Percentiles rank a stretch among this genome's conserved stretches.
These are phyloP conservation scores for Helostoma temminkii DNA, from an alignment of 2,797 vertebrate genomes.

Conservation along the genomic window DNA sequence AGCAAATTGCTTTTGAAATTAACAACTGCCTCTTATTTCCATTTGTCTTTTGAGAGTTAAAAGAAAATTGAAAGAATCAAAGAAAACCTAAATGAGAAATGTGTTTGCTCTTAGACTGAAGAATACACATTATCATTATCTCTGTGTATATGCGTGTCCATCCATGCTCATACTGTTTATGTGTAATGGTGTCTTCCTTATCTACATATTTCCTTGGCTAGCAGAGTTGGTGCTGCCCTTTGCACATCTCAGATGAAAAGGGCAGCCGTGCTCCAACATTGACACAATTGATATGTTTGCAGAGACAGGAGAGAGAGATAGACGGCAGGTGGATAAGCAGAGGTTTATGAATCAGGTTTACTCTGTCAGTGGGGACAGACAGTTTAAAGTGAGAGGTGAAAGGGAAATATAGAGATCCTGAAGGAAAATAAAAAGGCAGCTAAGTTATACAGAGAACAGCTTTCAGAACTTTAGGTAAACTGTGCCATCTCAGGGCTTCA, in stretches of 20 bases:
- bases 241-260: conserved; percentile 78
- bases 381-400: conserved; percentile 54
- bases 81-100: not conserved
- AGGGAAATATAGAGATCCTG: conserved; percentile 60
- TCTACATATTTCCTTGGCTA: conserved; percentile 68
- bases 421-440: conserved; percentile 49
- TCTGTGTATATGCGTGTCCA: conserved; percentile 8
- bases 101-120: conserved; percentile 1
- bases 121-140: not conserved
- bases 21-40: conserved; percentile 5
- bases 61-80: conserved; percentile 1
- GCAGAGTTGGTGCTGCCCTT: conserved; percentile 75
- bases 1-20: not conserved
- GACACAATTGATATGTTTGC: conserved; percentile 86
- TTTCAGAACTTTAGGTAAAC: conserved; percentile 50
- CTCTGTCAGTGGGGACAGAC: conserved; percentile 57
- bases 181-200: conserved; percentile 26
- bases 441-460: conserved; percentile 48
- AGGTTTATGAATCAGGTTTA: conserved; percentile 76
- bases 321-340: conserved; percentile 71
- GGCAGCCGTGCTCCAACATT: conserved; percentile 77
- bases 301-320: conserved; percentile 67
- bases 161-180: not conserved
- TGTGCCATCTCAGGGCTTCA: conserved; percentile 47
- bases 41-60: conserved; percentile 2